Conservation (phyloP, 2,113 vertebrate species). For the Atlantisia rogersi region DNA sequence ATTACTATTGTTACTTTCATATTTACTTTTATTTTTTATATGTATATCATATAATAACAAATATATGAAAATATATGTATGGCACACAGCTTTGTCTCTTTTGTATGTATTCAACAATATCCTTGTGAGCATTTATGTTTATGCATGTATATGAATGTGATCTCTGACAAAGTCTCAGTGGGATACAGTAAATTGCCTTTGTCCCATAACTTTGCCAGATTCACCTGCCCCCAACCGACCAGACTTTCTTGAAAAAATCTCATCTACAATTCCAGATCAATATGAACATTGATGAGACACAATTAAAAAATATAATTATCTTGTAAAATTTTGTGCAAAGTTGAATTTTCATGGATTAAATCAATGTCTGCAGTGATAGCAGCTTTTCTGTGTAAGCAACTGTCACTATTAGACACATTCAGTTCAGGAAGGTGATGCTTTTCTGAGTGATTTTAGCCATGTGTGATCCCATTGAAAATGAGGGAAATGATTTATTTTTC, state of each 20-base stretch:
- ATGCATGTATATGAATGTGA: not conserved
- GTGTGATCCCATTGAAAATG: not conserved
- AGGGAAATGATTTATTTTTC: not conserved
- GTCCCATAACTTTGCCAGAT: not conserved
- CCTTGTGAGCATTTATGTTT: not conserved
- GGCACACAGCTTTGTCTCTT: not conserved
- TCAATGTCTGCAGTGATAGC: not conserved
- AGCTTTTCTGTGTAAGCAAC: not conserved
- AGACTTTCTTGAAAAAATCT: not conserved
- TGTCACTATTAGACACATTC: not conserved
- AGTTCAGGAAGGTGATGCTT: not conserved
- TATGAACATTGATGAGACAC: not conserved
- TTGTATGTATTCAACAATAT: not conserved
- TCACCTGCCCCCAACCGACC: accelerated
- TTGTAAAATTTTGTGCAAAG: not conserved
- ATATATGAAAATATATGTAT: not conserved
- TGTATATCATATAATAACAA: not conserved
- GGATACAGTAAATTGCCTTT: not conserved
- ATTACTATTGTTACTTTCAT: not conserved
- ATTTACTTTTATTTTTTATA: not conserved
- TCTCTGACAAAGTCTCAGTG: not conserved
- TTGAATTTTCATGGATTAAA: not conserved
- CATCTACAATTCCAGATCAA: not conserved
- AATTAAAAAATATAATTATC: not conserved
- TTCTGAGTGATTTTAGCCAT: not conserved